Percentiles rank a stretch among this genome's conserved stretches.
Conservation (phyloP, 2,888 invertebrate species). For the Dastarcus helophoroides region DNA sequence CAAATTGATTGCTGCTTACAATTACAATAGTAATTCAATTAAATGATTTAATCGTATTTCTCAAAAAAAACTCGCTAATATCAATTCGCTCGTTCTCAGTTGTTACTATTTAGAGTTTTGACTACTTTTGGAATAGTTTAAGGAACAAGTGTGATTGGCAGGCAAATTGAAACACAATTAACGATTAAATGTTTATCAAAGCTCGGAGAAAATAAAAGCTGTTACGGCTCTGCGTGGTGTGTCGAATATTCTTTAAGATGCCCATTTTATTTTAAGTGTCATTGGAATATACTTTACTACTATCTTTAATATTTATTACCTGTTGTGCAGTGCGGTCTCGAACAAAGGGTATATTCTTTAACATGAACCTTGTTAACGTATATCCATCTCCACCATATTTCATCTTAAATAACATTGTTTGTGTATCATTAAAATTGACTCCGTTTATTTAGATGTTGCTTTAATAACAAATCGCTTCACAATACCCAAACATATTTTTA, state of each 20-base stretch:
- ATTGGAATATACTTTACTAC: conserved; percentile 35
- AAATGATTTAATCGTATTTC: no score
- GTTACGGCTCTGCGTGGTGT: conserved; percentile 25
- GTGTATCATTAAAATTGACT: conserved; percentile 33
- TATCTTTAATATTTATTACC: conserved; percentile 35
- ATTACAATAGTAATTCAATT: no score
- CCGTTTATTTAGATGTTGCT: conserved; percentile 31
- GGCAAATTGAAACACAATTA: no score
- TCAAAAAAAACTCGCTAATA: no score
- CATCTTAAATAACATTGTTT: conserved; percentile 37
- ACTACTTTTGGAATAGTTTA: no score
- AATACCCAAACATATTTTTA: conserved; percentile 15
- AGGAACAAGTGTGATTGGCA: no score
- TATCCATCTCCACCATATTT: conserved; percentile 34
- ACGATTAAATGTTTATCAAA: conserved; percentile 3
- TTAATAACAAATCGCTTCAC: conserved; percentile 28
- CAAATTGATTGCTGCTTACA: no score
- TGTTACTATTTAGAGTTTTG: no score
- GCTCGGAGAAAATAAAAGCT: no score
- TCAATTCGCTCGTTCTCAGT: no score
- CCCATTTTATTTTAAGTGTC: conserved; percentile 35
- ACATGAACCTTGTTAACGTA: conserved; percentile 36
- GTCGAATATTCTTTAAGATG: conserved; percentile 35
- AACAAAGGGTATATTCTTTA: conserved; percentile 37
- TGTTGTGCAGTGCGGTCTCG: conserved; percentile 35